Conservation (phyloP, 2,888 invertebrate genomes). For the Noctua janthe region DNA sequence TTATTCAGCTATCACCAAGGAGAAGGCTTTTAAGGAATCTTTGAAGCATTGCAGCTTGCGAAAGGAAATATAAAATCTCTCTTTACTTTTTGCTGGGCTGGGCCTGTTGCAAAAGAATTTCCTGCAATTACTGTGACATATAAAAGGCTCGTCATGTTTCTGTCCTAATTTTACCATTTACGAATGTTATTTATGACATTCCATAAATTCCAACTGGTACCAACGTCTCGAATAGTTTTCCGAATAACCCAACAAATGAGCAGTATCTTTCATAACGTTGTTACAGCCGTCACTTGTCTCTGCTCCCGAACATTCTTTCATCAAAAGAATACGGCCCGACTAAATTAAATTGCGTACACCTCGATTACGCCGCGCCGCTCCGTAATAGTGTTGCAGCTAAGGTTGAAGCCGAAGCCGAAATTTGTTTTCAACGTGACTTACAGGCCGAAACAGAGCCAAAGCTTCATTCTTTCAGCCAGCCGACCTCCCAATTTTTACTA, state of each 20-base stretch:
- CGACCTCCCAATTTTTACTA: background rate
- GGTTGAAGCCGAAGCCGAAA: background rate
- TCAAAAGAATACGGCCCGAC: constrained; percentile 35
- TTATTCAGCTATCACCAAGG: background rate
- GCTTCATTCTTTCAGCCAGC: background rate
- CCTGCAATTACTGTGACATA: background rate
- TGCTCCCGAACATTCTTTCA: constrained; percentile 40
- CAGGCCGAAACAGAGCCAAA: background rate
- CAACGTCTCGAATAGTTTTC: constrained; percentile 17
- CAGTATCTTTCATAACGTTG: constrained; percentile 37
- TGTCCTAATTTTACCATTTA: constrained; percentile 1
- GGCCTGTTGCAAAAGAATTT: background rate
- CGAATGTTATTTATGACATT: constrained; percentile 8
- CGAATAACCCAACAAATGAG: constrained; percentile 31
- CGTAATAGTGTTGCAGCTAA: background rate
- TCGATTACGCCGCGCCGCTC: background rate
- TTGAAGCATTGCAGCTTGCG: background rate
- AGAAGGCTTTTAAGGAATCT: too few relatives aligned
- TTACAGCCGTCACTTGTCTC: constrained; percentile 41
- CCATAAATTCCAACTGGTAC: constrained; percentile 1
- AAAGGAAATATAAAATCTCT: background rate
- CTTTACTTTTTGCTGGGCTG: background rate
- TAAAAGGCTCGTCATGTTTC: background rate
- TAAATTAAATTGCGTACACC: constrained; percentile 37
- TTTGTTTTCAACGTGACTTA: constrained; percentile 1